phyloP scores from a whole-genome alignment of 2,113 vertebrate species.

The Tychaedon coryphoeus region DNA sequence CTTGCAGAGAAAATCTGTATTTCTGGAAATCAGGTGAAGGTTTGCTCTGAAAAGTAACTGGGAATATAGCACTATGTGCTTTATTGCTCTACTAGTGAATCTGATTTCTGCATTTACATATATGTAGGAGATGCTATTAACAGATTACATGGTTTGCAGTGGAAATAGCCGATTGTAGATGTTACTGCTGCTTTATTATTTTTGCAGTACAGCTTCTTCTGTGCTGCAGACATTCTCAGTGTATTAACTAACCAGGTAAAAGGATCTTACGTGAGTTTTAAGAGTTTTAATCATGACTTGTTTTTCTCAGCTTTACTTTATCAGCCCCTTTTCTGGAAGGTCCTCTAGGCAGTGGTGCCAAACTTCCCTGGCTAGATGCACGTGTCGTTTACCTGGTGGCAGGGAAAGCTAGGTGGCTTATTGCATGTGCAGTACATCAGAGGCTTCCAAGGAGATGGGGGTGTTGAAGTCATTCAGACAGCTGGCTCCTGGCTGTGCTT shows the following conservation, averaged over 20 bases:
- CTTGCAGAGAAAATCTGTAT: background rate
- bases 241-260: background rate
- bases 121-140: background rate
- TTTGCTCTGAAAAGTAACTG: background rate
- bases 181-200: background rate
- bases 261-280: background rate
- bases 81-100: background rate
- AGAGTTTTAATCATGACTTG: background rate
- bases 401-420: background rate
- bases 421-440: background rate
- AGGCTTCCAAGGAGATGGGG: background rate
- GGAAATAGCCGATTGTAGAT: background rate
- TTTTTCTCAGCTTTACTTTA: background rate
- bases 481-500: constrained; percentile 8
- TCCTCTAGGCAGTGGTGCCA: background rate
- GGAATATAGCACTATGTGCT: background rate
- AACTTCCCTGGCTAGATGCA: background rate
- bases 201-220: background rate
- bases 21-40: background rate
- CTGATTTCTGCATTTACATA: background rate
- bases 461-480: background rate
- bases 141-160: background rate
- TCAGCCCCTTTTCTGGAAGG: background rate
- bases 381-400: background rate
- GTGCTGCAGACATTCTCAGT: background rate